Conservation (phyloP, 2,797 vertebrate genomes). For the Rhabdophis nuchalis region DNA sequence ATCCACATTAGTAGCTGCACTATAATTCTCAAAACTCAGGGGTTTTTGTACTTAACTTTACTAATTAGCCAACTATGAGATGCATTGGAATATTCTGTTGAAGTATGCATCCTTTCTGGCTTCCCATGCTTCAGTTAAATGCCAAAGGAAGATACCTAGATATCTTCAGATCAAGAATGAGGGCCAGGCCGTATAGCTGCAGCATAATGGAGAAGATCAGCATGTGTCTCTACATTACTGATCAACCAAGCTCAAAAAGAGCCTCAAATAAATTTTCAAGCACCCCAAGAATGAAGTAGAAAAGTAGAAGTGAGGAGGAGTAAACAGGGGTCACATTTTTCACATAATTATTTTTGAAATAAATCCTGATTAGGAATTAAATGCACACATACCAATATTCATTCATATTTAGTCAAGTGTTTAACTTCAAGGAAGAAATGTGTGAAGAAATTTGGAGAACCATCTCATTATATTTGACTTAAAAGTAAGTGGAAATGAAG, state of each 20-base stretch:
- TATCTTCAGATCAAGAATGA: neutral
- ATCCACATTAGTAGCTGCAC: neutral
- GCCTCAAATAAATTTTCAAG: neutral
- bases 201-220: neutral
- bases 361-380: neutral
- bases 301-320: neutral
- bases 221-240: neutral
- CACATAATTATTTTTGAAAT: neutral
- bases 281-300: neutral
- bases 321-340: neutral
- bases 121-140: neutral
- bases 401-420: neutral
- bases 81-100: neutral
- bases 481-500: constrained; percentile 48
- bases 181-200: neutral
- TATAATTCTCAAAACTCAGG: neutral
- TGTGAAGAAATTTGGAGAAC: neutral
- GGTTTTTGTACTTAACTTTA: neutral
- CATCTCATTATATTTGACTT: neutral
- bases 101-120: neutral
- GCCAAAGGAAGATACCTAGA: neutral
- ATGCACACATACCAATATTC: neutral
- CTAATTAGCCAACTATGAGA: neutral
- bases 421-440: neutral
- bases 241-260: neutral